phyloP scores from a whole-genome alignment of 1,140 invertebrate genomes.

The Epicauta chinensis region DNA sequence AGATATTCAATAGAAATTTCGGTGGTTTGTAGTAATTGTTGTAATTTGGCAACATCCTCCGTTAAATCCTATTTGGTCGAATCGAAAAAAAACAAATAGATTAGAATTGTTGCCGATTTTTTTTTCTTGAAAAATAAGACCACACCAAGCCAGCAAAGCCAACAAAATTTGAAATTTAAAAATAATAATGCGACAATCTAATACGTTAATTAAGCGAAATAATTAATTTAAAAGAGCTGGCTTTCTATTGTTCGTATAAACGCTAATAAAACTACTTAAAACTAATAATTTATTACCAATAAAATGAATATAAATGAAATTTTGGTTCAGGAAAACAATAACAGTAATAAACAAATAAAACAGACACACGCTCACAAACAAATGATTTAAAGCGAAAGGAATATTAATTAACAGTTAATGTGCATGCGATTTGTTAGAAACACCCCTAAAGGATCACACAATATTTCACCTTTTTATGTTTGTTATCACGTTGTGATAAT shows the following conservation, averaged over 20 bases:
- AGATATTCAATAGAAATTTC: constrained; percentile 59
- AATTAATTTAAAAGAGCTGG: background rate
- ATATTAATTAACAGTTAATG: too few relatives aligned
- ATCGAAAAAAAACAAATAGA: constrained; percentile 5
- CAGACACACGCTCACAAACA: constrained; percentile 1
- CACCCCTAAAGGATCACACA: constrained; percentile 14
- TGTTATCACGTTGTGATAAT: constrained; percentile 10
- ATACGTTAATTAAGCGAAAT: constrained; percentile 3
- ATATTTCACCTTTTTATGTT: constrained; percentile 38
- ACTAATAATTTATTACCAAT: constrained; percentile 3
- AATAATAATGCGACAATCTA: background rate
- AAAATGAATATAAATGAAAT: too few relatives aligned
- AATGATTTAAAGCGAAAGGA: too few relatives aligned
- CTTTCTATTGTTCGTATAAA: too few relatives aligned
- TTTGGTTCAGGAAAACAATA: too few relatives aligned
- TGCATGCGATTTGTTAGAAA: background rate
- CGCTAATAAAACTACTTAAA: too few relatives aligned
- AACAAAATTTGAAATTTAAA: constrained; percentile 10
- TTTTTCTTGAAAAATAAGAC: too few relatives aligned
- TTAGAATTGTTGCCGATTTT: background rate
- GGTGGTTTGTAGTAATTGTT: constrained; percentile 54
- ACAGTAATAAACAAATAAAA: constrained; percentile 4
- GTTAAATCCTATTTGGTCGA: constrained; percentile 57
- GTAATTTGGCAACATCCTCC: constrained; percentile 59
- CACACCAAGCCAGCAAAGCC: constrained; percentile 2